Evolutionary conservation across 64 coral and sea anemone genomes (phyloP).

Genomic region (Catalaphyllia jardinei): DNA sequence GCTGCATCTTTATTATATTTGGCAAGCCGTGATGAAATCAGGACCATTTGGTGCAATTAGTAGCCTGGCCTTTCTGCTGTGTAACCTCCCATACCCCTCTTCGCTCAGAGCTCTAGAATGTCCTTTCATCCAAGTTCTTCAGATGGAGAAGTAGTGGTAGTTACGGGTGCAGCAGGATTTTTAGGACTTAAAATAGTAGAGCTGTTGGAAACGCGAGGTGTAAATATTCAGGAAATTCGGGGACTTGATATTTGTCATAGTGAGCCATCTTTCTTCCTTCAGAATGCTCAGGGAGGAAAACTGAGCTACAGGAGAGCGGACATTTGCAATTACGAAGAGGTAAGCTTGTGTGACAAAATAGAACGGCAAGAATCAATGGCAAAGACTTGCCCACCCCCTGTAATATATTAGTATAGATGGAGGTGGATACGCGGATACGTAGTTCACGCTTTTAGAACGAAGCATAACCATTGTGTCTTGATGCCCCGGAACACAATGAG

Average conservation of each 20-base stretch:
- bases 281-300: not conserved
- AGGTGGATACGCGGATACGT: too few species aligned
- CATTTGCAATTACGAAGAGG: slow-evolving; percentile 27
- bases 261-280: slow-evolving; percentile 12
- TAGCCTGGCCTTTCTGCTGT: not conserved
- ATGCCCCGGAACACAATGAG: too few species aligned
- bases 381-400: too few species aligned
- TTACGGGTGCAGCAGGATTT: slow-evolving; percentile 46
- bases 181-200: slow-evolving; percentile 28
- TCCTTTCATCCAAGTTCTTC: not conserved
- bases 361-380: not conserved
- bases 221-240: slow-evolving; percentile 29
- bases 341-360: not conserved
- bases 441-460: too few species aligned
- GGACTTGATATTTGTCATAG: slow-evolving; percentile 24
- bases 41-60: not conserved
- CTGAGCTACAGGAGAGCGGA: slow-evolving; percentile 23
- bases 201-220: not conserved
- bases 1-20: not conserved
- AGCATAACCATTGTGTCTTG: too few species aligned
- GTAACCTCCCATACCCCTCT: not conserved
- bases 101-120: too few species aligned
- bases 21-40: not conserved
- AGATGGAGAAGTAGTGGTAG: slow-evolving; percentile 16
- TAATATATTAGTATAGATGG: too few species aligned